A percentile compares a stretch with the other conserved stretches of the same genome.
These are phyloP conservation scores for Raja brachyura DNA, from an alignment of 2,113 vertebrate species.

Conservation along the genomic window DNA sequence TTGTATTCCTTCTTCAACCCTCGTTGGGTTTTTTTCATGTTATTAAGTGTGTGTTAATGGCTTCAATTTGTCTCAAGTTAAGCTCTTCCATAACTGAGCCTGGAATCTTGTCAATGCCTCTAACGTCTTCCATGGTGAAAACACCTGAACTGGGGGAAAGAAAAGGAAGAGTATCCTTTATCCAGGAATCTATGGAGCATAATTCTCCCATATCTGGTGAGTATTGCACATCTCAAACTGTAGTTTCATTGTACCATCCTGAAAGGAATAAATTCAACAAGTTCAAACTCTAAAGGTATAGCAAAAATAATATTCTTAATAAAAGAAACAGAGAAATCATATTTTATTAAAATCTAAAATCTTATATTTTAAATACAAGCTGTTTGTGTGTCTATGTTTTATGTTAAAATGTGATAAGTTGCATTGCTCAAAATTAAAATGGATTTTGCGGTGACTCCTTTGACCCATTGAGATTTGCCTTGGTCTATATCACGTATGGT, in stretches of 20 bases:
- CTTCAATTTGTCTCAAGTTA: constrained; percentile 52
- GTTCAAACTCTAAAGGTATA: background rate
- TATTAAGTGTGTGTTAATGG: constrained; percentile 32
- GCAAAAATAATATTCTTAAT: background rate
- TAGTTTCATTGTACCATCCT: background rate
- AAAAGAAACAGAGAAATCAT: background rate
- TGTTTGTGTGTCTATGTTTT: background rate
- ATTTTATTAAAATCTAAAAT: background rate
- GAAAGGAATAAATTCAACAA: background rate
- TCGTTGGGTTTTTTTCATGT: constrained; percentile 46
- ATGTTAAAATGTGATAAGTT: background rate
- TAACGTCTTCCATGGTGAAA: constrained; percentile 48
- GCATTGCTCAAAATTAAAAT: background rate
- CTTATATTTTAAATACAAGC: background rate
- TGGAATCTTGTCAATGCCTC: constrained; percentile 47
- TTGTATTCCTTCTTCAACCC: background rate
- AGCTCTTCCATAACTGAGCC: constrained; percentile 51
- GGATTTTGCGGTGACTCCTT: background rate
- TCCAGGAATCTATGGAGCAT: constrained; percentile 57
- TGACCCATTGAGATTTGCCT: too few species aligned
- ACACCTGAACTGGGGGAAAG: constrained; percentile 64
- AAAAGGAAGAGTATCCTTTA: constrained; percentile 58
- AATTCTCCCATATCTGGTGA: constrained; percentile 56
- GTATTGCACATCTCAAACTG: constrained; percentile 29
- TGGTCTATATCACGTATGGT: background rate